Evolutionary conservation across 2,113 vertebrate species (phyloP).

Genomic region (Archilochus colubris): DNA sequence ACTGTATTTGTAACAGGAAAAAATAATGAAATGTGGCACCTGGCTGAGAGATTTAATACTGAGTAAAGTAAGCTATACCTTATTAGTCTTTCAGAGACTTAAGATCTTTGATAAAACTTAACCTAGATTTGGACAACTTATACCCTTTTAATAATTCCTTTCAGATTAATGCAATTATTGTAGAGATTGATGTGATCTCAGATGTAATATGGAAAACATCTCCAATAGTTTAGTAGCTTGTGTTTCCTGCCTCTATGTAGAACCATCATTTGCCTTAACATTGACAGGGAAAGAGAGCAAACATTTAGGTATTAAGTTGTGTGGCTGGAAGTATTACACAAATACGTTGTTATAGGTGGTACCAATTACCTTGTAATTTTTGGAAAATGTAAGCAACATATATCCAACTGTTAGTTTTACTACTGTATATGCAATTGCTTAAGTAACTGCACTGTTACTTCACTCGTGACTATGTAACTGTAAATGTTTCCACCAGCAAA

Average conservation of each 20-base stretch:
- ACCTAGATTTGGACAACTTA: neutral
- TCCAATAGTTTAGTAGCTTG: neutral
- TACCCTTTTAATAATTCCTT: neutral
- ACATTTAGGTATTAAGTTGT: neutral
- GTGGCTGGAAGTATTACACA: neutral
- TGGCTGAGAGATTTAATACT: neutral
- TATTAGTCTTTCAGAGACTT: neutral
- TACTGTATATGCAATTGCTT: constrained; percentile 18
- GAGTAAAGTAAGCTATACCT: neutral
- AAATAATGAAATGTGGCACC: neutral
- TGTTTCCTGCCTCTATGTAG: neutral
- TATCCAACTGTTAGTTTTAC: constrained; percentile 15
- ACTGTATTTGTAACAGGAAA: neutral
- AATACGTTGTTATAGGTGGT: neutral
- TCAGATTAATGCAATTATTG: neutral
- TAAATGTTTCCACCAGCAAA: neutral
- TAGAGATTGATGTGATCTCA: neutral
- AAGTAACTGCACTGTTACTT: constrained; percentile 32
- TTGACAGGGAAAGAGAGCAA: neutral
- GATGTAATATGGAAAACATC: neutral
- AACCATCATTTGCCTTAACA: neutral
- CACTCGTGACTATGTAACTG: neutral
- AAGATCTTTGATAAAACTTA: neutral
- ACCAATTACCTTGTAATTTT: constrained; percentile 23
- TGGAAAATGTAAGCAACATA: neutral